phyloP scores from a whole-genome alignment of 2,113 vertebrate species.

The Pangasianodon hypophthalmus region DNA sequence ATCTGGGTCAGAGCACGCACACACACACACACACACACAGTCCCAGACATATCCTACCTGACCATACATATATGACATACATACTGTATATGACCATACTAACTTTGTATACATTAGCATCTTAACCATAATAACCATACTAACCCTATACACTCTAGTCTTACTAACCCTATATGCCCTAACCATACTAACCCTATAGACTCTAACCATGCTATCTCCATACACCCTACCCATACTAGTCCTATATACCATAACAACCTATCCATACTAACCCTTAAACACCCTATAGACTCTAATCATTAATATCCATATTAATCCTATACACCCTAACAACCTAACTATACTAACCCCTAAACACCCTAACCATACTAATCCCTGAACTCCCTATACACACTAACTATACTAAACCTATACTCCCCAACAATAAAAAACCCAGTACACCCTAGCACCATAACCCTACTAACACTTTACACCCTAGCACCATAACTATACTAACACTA shows the following conservation, averaged over 20 bases:
- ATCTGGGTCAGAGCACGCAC: conserved; percentile 58
- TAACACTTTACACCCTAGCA: neutral
- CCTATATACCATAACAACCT: neutral
- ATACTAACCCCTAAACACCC: neutral
- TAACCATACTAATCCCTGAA: neutral
- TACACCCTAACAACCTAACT: neutral
- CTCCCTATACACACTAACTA: too few species aligned
- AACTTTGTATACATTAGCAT: neutral
- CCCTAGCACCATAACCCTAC: neutral
- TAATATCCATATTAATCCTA: neutral
- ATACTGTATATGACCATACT: neutral
- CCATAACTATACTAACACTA: neutral
- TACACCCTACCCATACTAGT: neutral
- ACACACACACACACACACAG: conserved; percentile 30
- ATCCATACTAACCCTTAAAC: neutral
- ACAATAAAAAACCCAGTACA: neutral
- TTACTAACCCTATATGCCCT: neutral
- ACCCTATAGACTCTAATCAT: neutral
- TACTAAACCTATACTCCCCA: neutral
- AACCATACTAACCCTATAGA: neutral
- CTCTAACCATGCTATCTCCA: neutral
- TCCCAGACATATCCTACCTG: neutral
- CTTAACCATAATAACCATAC: neutral
- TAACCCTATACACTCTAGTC: neutral
- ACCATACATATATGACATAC: neutral